Percentiles rank a stretch among this genome's conserved stretches.
Conservation (phyloP, 2,888 invertebrate species). For the Polydrusus tereticollis region DNA sequence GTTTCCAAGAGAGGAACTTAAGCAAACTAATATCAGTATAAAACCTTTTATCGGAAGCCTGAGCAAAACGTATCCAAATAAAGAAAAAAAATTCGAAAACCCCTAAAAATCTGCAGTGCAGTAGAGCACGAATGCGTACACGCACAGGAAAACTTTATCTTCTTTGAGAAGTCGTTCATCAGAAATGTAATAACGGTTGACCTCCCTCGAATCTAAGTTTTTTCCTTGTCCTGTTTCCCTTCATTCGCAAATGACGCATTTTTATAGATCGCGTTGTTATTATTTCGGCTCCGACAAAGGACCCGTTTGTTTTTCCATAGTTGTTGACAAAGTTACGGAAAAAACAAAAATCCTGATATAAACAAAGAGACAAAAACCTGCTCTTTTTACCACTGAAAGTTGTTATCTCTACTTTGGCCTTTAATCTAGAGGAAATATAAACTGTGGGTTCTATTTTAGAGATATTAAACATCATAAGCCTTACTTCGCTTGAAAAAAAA, state of each 20-base stretch:
- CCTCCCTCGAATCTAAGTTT: conserved; percentile 31
- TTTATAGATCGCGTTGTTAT: conserved; percentile 34
- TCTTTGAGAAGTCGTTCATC: conserved; percentile 32
- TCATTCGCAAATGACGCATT: conserved; percentile 28
- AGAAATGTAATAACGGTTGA: conserved; percentile 40
- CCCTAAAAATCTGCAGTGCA: conserved; percentile 30
- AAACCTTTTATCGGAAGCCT: neutral
- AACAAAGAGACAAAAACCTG: neutral
- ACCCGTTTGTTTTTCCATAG: conserved; percentile 13
- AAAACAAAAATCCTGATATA: neutral
- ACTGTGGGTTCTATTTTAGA: too few species aligned
- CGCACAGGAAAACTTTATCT: conserved; percentile 28
- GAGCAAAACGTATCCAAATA: neutral
- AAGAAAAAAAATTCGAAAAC: neutral
- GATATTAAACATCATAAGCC: too few species aligned
- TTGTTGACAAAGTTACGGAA: conserved; percentile 8
- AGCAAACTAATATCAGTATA: too few species aligned
- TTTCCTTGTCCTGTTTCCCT: conserved; percentile 17
- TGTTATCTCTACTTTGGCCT: too few species aligned
- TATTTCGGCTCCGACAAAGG: conserved; percentile 11
- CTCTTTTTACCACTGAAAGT: too few species aligned
- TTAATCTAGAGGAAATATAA: too few species aligned
- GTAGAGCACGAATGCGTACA: conserved; percentile 27
- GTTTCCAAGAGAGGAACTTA: too few species aligned
- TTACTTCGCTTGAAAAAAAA: too few species aligned